These are phyloP conservation scores for Drosophila bunnanda DNA, from an alignment of 2,888 invertebrate genomes.

Conservation along the genomic window DNA sequence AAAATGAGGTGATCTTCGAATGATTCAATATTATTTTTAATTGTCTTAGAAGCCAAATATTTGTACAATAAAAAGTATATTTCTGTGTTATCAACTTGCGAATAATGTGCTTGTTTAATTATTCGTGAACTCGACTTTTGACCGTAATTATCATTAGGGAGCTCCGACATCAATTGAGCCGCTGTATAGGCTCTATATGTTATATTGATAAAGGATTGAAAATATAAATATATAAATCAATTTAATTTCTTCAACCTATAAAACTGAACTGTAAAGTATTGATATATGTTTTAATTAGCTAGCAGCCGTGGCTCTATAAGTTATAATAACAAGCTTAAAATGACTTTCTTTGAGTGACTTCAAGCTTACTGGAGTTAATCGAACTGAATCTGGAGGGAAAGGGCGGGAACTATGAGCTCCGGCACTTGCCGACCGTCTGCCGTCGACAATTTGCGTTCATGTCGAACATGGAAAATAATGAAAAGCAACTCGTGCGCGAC, in stretches of 20 bases:
- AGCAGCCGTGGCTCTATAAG: background rate
- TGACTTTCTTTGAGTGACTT: background rate
- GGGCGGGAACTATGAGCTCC: slow-evolving; percentile 2
- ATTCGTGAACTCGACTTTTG: slow-evolving; percentile 3
- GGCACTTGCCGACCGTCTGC: slow-evolving; percentile 19
- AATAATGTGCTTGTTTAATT: background rate
- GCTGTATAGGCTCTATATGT: background rate
- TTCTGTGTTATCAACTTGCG: background rate
- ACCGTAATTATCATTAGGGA: background rate
- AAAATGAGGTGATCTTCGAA: background rate
- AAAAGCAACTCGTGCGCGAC: slow-evolving; percentile 78
- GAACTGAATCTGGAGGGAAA: background rate
- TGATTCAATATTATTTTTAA: background rate
- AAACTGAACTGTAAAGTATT: no score
- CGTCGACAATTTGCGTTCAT: slow-evolving; percentile 76
- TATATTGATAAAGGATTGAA: background rate
- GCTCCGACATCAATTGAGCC: background rate
- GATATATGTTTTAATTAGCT: background rate
- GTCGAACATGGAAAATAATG: slow-evolving; percentile 82
- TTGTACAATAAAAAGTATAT: background rate
- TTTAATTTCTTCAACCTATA: background rate
- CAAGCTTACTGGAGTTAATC: background rate
- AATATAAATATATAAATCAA: background rate
- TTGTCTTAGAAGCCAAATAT: no score
- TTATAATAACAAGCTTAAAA: background rate